A percentile compares a stretch with the other conserved stretches of the same genome.
phyloP scores from a whole-genome alignment of 2,888 invertebrate genomes.

The Papilio protenor region DNA sequence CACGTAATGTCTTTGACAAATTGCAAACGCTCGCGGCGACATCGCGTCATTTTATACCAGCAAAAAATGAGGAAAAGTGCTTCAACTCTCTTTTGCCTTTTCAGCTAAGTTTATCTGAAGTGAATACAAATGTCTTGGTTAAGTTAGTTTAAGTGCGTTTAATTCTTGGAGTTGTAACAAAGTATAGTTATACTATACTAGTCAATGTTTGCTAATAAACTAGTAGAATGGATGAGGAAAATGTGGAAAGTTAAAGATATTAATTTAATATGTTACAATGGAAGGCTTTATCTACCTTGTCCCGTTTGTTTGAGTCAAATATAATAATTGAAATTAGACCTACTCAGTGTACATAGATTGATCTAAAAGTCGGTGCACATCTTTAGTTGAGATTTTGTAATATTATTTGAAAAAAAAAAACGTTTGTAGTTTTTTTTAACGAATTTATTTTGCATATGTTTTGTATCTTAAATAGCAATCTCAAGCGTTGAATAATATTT shows the following conservation, averaged over 20 bases:
- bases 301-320: no score
- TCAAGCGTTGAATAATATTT: constrained; percentile 4
- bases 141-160: neutral
- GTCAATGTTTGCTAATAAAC: no score
- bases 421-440: no score
- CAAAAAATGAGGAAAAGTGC: constrained; percentile 25
- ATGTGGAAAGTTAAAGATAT: no score
- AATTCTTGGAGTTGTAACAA: neutral
- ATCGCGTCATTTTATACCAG: neutral
- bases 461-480: neutral
- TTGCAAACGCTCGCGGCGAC: constrained; percentile 18
- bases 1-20: constrained; percentile 26
- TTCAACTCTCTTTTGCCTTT: constrained; percentile 17
- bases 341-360: no score
- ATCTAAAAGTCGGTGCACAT: no score
- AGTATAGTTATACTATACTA: neutral
- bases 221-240: no score
- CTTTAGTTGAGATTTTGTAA: no score
- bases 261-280: no score
- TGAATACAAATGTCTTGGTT: constrained; percentile 9
- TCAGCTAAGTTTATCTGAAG: constrained; percentile 15
- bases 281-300: no score
- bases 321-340: no score
- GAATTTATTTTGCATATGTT: neutral
- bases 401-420: no score